Percentiles rank a stretch among this genome's conserved stretches.
phyloP scores from a whole-genome alignment of 2,113 vertebrate species.

The Cinclus mexicanus region DNA sequence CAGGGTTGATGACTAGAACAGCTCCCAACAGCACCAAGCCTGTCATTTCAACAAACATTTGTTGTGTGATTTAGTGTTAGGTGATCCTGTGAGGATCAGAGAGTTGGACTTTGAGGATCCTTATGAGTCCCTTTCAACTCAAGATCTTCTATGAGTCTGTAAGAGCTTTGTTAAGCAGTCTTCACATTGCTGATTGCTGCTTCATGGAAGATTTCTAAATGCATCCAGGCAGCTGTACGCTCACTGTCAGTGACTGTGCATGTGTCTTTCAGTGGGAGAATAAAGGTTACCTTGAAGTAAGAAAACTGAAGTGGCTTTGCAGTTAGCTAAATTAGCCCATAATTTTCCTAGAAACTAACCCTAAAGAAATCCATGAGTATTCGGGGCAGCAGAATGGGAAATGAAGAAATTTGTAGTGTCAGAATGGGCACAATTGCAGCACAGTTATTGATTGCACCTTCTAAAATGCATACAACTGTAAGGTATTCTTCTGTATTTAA shows the following conservation, averaged over 20 bases:
- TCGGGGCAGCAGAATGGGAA: background rate
- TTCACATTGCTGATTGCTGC: background rate
- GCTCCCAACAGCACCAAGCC: background rate
- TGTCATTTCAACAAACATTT: background rate
- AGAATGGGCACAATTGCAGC: background rate
- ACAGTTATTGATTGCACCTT: background rate
- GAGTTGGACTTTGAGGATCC: background rate
- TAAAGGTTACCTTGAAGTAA: background rate
- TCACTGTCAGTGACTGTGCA: background rate
- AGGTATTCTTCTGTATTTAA: background rate
- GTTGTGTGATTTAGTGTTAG: background rate
- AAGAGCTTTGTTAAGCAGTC: background rate
- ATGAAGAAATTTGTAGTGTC: background rate
- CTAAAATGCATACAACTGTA: background rate
- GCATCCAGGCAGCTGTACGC: background rate
- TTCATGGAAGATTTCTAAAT: background rate
- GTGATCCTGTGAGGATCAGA: background rate
- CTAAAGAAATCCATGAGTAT: background rate
- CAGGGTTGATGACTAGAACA: rapidly evolving
- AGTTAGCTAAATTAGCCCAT: background rate
- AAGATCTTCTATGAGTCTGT: background rate
- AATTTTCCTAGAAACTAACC: background rate
- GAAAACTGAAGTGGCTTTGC: background rate
- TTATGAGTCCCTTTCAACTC: background rate
- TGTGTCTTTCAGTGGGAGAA: background rate